Evolutionary conservation across 1,140 invertebrate genomes (phyloP), one percentile per base, ranked within the genome.

Genomic region (Tribolium castaneum): DNA sequence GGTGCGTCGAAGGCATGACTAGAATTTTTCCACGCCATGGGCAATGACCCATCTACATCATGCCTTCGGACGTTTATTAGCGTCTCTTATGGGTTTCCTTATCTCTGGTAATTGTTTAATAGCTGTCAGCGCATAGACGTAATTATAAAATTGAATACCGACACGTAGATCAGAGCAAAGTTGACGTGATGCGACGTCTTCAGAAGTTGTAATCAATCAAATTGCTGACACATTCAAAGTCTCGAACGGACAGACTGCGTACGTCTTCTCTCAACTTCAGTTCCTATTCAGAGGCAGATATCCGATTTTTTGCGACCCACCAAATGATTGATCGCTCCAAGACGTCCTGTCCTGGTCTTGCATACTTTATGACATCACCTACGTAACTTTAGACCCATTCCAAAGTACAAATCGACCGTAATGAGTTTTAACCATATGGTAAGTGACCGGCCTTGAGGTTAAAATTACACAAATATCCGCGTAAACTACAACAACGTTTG

Each of bases 81-180:
- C 51, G n/a, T 14, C n/a, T n/a, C n/a, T n/a, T n/a, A n/a, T n/a
- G n/a, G n/a, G n/a, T 16, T 56, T 19, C 7, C 16, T 19, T 16
- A 16, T n/a, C n/a, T 10, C 9, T 59, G 4, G 6, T 22, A 22
- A 59, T 22, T 59, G 16, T 30, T 30, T 59, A 22, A 30, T 59
- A 25, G 54, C 16, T 59, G 54, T 35, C 14, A 45, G 25, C 6
- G 56, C 7, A 62, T 34, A 22, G 56, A 62, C 56, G 22, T 62
- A 62, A 66, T 66, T 66, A 66, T 66, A 66, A 66, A 66, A 66
- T 66, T 62, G 56, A 66, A 34, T 66, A 30, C n/a, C 56, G n/a
- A 7, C 56, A 62, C 19, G 56, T 54, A 54, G 13, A 14, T 54
- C 6, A 13, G 22, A 13, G 25, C 9, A 35, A 66, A 66, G 59